Conservation (phyloP, 2,888 invertebrate species). For the Nomada lathburiana region DNA sequence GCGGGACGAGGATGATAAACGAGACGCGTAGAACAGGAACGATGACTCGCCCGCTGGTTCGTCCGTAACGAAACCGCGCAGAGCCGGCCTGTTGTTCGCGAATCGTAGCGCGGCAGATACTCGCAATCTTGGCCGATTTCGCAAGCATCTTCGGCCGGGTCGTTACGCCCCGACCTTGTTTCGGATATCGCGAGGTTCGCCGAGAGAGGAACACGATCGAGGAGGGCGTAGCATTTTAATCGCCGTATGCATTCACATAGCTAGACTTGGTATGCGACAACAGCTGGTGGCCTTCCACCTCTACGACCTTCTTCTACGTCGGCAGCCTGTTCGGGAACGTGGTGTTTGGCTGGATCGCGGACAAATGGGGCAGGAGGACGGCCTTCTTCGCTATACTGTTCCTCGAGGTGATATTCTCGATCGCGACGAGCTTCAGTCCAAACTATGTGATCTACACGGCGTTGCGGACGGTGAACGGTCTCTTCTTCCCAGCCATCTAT, state of each 20-base stretch:
- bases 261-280: slow-evolving; percentile 88
- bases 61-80: no score
- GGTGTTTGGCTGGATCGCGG: slow-evolving; percentile 89
- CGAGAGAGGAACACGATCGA: neutral
- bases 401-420: slow-evolving; percentile 87
- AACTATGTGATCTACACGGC: slow-evolving; percentile 87
- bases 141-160: slow-evolving; percentile 1
- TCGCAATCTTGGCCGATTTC: slow-evolving; percentile 25
- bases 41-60: no score
- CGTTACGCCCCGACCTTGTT: slow-evolving; percentile 29
- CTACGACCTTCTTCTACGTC: slow-evolving; percentile 89
- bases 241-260: slow-evolving; percentile 85
- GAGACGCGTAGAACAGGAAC: no score
- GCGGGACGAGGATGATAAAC: no score
- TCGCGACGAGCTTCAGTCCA: slow-evolving; percentile 87
- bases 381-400: slow-evolving; percentile 88
- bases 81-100: neutral
- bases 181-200: neutral
- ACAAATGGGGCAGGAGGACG: slow-evolving; percentile 88
- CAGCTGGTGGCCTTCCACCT: slow-evolving; percentile 87
- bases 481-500: slow-evolving; percentile 89
- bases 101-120: slow-evolving; percentile 15
- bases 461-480: slow-evolving; percentile 87
- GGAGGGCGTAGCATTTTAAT: slow-evolving; percentile 75
- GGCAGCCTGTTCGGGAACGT: slow-evolving; percentile 89